Evolutionary conservation across 2,797 vertebrate genomes (phyloP), one percentile per base, ranked within the genome.

Genomic region (Oreortyx pictus): DNA sequence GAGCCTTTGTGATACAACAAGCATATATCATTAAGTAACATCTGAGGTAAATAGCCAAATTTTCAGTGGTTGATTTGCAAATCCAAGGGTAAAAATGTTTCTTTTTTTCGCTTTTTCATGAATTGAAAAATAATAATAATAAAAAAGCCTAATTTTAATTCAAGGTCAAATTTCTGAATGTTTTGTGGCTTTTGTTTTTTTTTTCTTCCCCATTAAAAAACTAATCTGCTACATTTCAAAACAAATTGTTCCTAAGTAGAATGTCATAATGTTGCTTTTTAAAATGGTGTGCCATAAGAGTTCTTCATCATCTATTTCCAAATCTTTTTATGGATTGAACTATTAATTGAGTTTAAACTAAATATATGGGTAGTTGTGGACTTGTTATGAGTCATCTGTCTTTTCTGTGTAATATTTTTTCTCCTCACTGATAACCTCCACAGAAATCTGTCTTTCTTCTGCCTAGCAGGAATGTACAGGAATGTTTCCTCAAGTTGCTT

Each of bases 401-500:
- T 80, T 82, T 31, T 37, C 71, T 75, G 7, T 33, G 14, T 39
- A 44, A 68, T 79, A 6, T 17, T 93, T 82, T 90, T 82, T 70
- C 50, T 56, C 4, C 14, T 77, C n/a, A 29, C 23, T 25, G 29
- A 29, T 61, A 68, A 43, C 39, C 23, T 85, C 61, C 31, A 20
- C 4, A 77, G 75, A 72, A 90, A 87, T 68, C 35, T 23, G 65
- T 1, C 52, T 81, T 86, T 82, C 56, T n/a, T 84, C 57, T 52
- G 43, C 22, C 2, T 44, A 11, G 20, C 17, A 4, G 50, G 61
- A 82, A 82, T 50, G 78, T 29, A 59, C 4, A 46, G 75, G 91
- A 90, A 88, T 93, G 72, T 74, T 90, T 74, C 84, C 66, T 68
- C 86, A 90, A 94, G 83, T 92, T 93, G 44, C 11, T 85, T 87